Conservation (phyloP, 2,888 invertebrate genomes). For the Papilio gigon region DNA sequence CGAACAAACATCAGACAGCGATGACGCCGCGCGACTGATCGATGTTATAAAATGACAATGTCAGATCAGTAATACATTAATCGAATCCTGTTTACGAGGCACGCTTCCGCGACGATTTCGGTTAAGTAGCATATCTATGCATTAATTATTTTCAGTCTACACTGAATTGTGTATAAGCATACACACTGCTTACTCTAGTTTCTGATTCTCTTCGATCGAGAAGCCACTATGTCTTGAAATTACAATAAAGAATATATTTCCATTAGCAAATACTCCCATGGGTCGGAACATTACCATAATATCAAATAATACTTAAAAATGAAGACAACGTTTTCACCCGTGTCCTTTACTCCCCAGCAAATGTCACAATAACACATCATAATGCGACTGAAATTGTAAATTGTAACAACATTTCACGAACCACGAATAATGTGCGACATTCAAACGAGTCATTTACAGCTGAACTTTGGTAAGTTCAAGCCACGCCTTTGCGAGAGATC, state of each 20-base stretch:
- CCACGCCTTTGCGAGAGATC: slow-evolving; percentile 25
- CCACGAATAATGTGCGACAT: slow-evolving; percentile 13
- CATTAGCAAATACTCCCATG: too few species aligned
- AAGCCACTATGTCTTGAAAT: too few species aligned
- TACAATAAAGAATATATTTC: too few species aligned
- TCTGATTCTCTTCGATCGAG: too few species aligned
- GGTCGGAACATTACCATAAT: too few species aligned
- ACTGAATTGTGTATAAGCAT: too few species aligned
- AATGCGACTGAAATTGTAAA: slow-evolving; percentile 7
- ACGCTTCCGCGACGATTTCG: not conserved
- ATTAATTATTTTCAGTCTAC: too few species aligned
- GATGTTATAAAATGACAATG: not conserved
- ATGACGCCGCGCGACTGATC: too few species aligned
- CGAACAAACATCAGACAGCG: slow-evolving; percentile 29
- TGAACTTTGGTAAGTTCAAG: slow-evolving; percentile 17
- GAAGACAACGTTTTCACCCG: too few species aligned
- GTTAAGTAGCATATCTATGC: not conserved
- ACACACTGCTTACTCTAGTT: too few species aligned
- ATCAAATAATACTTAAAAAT: too few species aligned
- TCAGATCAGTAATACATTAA: not conserved
- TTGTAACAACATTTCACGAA: not conserved
- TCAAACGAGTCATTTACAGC: not conserved
- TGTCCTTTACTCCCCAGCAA: not conserved
- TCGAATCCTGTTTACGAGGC: slow-evolving; percentile 13
- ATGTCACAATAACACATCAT: not conserved